Conservation (phyloP, 2,113 vertebrate species). For the Mesoclemmys tuberculata region DNA sequence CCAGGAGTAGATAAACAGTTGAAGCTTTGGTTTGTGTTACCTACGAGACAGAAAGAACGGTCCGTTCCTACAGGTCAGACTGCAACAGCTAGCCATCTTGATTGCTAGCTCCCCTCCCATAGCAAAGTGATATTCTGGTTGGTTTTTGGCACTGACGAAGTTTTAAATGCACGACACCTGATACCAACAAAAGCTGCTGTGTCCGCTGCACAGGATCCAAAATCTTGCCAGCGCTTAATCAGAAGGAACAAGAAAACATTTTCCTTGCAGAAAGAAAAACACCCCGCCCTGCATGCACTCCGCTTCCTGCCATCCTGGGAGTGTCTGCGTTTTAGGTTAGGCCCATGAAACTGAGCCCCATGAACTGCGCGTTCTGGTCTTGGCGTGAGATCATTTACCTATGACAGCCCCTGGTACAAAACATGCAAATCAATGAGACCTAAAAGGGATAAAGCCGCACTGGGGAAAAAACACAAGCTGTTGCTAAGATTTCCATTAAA, state of each 20-base stretch:
- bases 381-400: background rate
- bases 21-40: slow-evolving; percentile 17
- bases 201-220: background rate
- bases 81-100: slow-evolving; percentile 35
- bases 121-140: background rate
- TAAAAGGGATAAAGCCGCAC: background rate
- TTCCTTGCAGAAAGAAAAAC: slow-evolving; percentile 55
- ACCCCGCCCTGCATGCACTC: slow-evolving; percentile 29
- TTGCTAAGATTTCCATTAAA: background rate
- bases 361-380: background rate
- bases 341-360: background rate
- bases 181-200: slow-evolving; percentile 13
- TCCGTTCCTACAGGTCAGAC: slow-evolving; percentile 4
- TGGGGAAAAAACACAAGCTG: background rate
- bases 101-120: background rate
- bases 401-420: background rate
- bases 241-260: slow-evolving; percentile 67
- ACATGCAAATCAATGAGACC: background rate
- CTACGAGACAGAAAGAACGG: slow-evolving; percentile 18
- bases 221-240: slow-evolving; percentile 28
- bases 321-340: background rate
- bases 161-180: slow-evolving; percentile 11
- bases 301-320: background rate
- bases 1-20: slow-evolving; percentile 53
- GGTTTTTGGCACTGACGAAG: slow-evolving; percentile 5